Evolutionary conservation across 2,888 invertebrate genomes (phyloP), one percentile per base, ranked within the genome.

Genomic region (Morinoia aosen): DNA sequence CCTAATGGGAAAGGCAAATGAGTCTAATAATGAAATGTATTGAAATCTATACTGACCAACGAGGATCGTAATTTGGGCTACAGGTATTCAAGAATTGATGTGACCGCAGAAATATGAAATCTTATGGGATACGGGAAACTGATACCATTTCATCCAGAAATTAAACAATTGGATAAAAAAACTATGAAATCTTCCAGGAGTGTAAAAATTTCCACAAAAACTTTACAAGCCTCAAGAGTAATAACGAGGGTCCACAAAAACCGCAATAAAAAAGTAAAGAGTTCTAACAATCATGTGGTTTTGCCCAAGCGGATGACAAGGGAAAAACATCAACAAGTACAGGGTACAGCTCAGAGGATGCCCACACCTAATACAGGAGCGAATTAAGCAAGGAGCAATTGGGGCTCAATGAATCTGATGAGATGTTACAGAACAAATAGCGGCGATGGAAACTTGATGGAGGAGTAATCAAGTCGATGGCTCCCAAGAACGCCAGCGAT

Each of bases 391-490:
- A 76, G 76, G 25, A 10, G 76, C 19, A 76, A 76, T 76, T 76
- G 33, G 25, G 76, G 76, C 33, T 8, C 33, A 16, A 76, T 76
- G 76, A 76, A 76, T 19, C 25, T 76, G 76, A 76, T 76, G 33
- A 76, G 76, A 76, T 76, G 76, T 76, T 76, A 76, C 76, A 76
- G 76, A 76, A 76, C 76, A 33, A 76, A 76, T 76, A 33, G 33
- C 76, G 7, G 33, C 25, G 12, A 76, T 10, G 33, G 76, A 33
- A 76, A 61, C 61, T 61, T 48, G 61, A 19, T 12, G 61, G 61
- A 61, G 61, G 88, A 39, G 91, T 91, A 91, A 93, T 93, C 93
- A 19, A 93, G 93, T 93, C 33, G 93, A 93, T 93, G 56, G 93
- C 93, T 56, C 56, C 12, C 93, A 93, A 93, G 93, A 93, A 93